Percentiles rank a stretch among this genome's conserved stretches.
These are phyloP conservation scores for Leptinotarsa tumamoca DNA, from an alignment of 2,888 invertebrate species.

Conservation along the genomic window DNA sequence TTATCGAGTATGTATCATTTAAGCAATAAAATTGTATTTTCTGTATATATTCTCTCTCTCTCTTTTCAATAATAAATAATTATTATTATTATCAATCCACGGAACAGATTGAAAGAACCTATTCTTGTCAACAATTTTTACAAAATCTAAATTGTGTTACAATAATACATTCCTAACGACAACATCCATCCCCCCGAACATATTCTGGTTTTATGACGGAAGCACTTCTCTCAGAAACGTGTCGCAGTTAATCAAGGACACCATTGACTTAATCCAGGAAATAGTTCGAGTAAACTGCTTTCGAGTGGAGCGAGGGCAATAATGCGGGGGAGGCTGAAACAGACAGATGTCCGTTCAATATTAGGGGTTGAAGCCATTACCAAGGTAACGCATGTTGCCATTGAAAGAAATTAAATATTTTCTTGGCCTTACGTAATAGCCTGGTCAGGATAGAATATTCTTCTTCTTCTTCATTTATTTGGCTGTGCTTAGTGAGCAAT, in stretches of 20 bases:
- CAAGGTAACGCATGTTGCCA: constrained; percentile 6
- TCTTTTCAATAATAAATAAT: too few relatives aligned
- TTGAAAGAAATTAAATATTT: constrained; percentile 2
- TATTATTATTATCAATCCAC: too few relatives aligned
- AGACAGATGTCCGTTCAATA: constrained; percentile 15
- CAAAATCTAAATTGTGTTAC: too few relatives aligned
- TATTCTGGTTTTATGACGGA: neutral
- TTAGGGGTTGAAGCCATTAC: constrained; percentile 11
- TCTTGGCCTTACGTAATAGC: too few relatives aligned
- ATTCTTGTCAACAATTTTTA: too few relatives aligned
- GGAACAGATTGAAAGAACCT: too few relatives aligned
- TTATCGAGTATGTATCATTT: too few relatives aligned
- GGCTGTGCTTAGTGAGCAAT: too few relatives aligned
- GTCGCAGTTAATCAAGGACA: constrained; percentile 3
- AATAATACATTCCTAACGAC: neutral
- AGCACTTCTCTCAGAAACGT: neutral
- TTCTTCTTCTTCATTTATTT: too few relatives aligned
- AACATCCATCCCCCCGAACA: neutral
- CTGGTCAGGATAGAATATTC: too few relatives aligned
- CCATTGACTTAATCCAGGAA: constrained; percentile 13
- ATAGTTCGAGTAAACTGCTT: constrained; percentile 7
- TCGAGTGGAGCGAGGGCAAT: neutral
- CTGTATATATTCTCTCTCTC: too few relatives aligned
- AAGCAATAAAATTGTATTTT: too few relatives aligned
- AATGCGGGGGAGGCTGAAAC: constrained; percentile 1